Conservation (phyloP, 2,888 invertebrate species). For the Lepidonotus clava region DNA sequence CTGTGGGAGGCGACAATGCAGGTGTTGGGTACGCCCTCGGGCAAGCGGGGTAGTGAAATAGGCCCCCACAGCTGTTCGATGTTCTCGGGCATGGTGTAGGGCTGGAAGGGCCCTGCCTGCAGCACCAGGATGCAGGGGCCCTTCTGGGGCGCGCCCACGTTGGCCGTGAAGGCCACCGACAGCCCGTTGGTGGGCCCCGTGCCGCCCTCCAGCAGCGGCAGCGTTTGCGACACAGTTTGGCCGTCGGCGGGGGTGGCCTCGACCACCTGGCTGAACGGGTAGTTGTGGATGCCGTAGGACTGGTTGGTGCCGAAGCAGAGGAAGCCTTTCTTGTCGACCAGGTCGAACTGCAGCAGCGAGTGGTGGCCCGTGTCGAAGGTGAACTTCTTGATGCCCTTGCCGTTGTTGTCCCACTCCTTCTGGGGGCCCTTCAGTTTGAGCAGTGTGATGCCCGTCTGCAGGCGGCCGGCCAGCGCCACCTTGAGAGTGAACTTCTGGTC, state of each 20-base stretch:
- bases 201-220: constrained; percentile 74
- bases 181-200: constrained; percentile 73
- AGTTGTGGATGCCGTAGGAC: constrained; percentile 73
- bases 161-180: constrained; percentile 66
- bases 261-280: constrained; percentile 71
- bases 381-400: constrained; percentile 76
- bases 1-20: constrained; percentile 79
- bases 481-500: constrained; percentile 70
- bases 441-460: constrained; percentile 58
- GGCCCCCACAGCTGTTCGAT: constrained; percentile 79
- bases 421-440: constrained; percentile 68
- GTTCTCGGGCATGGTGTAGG: constrained; percentile 78
- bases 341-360: constrained; percentile 73
- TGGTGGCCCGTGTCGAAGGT: constrained; percentile 79
- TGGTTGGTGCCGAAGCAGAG: constrained; percentile 72
- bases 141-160: constrained; percentile 68
- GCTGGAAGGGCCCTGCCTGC: constrained; percentile 78
- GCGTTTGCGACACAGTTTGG: constrained; percentile 60
- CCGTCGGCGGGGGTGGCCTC: constrained; percentile 65
- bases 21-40: constrained; percentile 74
- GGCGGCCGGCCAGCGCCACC: constrained; percentile 57
- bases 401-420: constrained; percentile 74
- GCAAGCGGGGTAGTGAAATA: constrained; percentile 74
- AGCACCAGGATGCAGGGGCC: constrained; percentile 72
- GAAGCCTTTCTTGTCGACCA: constrained; percentile 76